phyloP scores from a whole-genome alignment of 1,140 invertebrate genomes.

The Leptinotarsa defecta region DNA sequence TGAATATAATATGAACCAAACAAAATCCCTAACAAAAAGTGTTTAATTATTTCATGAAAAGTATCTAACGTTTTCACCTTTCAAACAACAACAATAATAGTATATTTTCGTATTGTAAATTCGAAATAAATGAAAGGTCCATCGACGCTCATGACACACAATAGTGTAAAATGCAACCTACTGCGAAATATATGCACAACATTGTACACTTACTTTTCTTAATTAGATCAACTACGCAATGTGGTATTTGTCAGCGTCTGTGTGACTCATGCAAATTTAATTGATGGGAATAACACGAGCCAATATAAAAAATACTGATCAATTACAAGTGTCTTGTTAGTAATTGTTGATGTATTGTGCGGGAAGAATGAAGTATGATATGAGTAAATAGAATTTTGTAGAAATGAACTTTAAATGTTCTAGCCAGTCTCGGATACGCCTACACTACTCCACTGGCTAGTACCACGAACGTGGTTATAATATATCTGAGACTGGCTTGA shows the following conservation, averaged over 20 bases:
- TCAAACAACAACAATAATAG: too few species aligned
- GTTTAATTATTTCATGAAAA: too few species aligned
- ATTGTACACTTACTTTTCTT: conserved; percentile 23
- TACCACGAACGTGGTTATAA: too few species aligned
- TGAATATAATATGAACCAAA: too few species aligned
- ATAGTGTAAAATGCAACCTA: conserved; percentile 2
- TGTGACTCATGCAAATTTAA: conserved; percentile 19
- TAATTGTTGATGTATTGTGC: conserved; percentile 7
- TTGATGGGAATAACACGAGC: conserved; percentile 8
- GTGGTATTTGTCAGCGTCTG: conserved; percentile 11
- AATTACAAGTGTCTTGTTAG: conserved; percentile 9
- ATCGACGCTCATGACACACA: background rate
- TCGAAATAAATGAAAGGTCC: too few species aligned
- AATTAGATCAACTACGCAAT: conserved; percentile 22
- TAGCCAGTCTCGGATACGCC: too few species aligned
- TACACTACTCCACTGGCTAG: too few species aligned
- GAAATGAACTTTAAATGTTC: too few species aligned
- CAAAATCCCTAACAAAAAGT: too few species aligned
- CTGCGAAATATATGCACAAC: conserved; percentile 23
- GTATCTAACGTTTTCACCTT: too few species aligned
- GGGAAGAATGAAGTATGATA: background rate
- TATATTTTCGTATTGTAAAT: too few species aligned
- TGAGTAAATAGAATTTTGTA: background rate
- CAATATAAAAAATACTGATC: background rate
- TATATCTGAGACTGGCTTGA: too few species aligned